phyloP scores from a whole-genome alignment of 2,113 vertebrate species.

The Lanius ludovicianus region DNA sequence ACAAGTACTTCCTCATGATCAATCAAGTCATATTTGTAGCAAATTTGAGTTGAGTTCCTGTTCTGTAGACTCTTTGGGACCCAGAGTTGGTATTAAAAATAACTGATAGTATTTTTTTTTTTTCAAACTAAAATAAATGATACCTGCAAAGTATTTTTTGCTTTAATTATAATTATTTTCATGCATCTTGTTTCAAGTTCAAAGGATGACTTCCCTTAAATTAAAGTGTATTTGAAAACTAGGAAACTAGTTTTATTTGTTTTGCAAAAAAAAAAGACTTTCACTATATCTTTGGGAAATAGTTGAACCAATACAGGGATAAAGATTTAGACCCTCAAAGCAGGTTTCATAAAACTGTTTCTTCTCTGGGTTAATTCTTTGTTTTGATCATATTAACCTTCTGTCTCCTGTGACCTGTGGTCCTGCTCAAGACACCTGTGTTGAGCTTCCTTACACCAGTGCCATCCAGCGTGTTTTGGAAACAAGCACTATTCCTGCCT shows the following conservation, averaged over 20 bases:
- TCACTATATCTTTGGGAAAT: not conserved
- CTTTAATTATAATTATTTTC: not conserved
- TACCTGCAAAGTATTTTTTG: not conserved
- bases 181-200: not conserved
- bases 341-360: not conserved
- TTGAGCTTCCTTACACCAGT: fast-evolving
- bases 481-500: not conserved
- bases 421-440: not conserved
- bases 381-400: not conserved
- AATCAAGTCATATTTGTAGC: not conserved
- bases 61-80: not conserved
- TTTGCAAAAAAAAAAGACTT: not conserved
- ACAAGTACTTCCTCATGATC: not conserved
- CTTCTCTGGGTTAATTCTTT: not conserved
- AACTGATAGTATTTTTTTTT: not conserved
- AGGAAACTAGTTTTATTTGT: not conserved
- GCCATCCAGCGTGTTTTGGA: not conserved
- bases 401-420: not conserved
- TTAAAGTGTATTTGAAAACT: not conserved
- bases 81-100: not conserved
- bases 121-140: not conserved
- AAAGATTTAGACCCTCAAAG: not conserved
- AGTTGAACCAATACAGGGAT: not conserved
- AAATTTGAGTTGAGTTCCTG: not conserved
- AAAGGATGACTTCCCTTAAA: not conserved